These are phyloP conservation scores for Styela plicata DNA, from an alignment of 23 tunicate species.

Conservation along the genomic window DNA sequence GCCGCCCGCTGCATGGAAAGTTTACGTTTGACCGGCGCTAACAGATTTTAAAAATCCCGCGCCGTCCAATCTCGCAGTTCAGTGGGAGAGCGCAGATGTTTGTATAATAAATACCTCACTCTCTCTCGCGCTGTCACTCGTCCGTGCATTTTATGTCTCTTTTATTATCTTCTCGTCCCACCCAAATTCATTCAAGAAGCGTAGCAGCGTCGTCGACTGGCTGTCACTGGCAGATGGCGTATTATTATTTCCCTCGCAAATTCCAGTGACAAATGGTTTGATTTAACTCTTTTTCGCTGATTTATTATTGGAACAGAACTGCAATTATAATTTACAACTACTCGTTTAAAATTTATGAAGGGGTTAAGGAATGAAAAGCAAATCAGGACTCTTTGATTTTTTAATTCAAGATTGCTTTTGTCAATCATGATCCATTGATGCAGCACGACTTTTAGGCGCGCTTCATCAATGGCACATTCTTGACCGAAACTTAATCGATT, in stretches of 20 bases:
- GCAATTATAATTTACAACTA: background rate
- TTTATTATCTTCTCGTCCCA: background rate
- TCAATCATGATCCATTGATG: no score
- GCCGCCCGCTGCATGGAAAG: background rate
- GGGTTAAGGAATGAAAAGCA: background rate
- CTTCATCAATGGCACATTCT: no score
- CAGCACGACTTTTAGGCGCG: no score
- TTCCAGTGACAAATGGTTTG: conserved; percentile 7
- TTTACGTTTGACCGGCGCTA: background rate
- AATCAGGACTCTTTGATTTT: background rate
- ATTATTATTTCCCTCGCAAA: conserved; percentile 27
- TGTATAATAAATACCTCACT: background rate
- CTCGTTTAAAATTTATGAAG: background rate
- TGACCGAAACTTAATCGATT: no score
- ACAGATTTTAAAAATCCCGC: conserved; percentile 25
- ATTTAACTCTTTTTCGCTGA: background rate
- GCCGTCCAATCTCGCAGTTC: conserved; percentile 2
- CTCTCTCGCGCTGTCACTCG: conserved; percentile 5
- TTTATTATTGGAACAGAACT: background rate
- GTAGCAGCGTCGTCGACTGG: background rate
- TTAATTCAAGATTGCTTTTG: no score
- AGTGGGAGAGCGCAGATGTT: conserved; percentile 14
- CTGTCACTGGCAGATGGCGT: conserved; percentile 18
- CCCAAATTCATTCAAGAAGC: background rate
- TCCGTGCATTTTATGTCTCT: conserved; percentile 9